Evolutionary conservation across 1,140 invertebrate genomes (phyloP).

Genomic region (Myzus persicae): DNA sequence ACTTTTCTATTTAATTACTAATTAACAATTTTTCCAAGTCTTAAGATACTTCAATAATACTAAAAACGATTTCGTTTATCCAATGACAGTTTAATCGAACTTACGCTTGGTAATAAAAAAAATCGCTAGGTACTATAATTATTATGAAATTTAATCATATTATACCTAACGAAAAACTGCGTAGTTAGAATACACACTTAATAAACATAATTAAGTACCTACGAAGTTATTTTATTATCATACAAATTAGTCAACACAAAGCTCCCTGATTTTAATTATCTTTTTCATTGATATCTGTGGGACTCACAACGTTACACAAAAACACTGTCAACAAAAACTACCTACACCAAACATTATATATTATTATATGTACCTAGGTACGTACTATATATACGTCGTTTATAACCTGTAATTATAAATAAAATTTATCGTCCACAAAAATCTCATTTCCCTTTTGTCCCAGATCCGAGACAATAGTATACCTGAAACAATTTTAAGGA

Average conservation of each 20-base stretch:
- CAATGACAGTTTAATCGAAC: neutral
- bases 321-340: neutral
- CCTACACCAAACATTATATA: neutral
- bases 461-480: slow-evolving; percentile 13
- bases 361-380: neutral
- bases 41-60: neutral
- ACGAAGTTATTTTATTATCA: neutral
- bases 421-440: slow-evolving; percentile 19
- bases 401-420: slow-evolving; percentile 33
- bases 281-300: neutral
- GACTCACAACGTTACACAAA: neutral
- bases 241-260: neutral
- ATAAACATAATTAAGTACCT: neutral
- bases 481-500: slow-evolving; percentile 43
- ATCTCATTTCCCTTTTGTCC: slow-evolving; percentile 40
- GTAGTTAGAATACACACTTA: neutral
- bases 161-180: neutral
- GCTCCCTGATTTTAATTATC: neutral
- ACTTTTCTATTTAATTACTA: neutral
- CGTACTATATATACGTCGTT: neutral
- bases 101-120: neutral
- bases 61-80: no score
- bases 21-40: neutral
- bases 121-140: neutral
- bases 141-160: neutral